Evolutionary conservation across 1,140 invertebrate species (phyloP).

Genomic region (Papilio helenus): DNA sequence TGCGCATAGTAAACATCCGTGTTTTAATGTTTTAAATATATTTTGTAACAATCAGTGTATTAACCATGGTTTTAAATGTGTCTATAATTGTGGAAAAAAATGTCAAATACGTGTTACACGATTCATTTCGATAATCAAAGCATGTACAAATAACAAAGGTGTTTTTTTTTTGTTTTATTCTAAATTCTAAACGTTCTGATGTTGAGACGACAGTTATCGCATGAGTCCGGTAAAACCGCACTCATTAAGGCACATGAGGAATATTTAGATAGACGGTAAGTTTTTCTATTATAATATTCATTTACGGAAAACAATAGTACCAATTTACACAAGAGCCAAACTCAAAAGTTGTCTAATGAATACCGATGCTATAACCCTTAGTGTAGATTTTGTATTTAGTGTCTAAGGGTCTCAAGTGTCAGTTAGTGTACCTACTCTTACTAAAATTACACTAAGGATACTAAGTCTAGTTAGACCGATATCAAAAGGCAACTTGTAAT

Average conservation of each 20-base stretch:
- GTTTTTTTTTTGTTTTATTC: conserved; percentile 40
- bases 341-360: too few species aligned
- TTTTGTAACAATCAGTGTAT: conserved; percentile 23
- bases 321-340: too few species aligned
- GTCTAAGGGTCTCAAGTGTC: too few species aligned
- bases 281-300: conserved; percentile 25
- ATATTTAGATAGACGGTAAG: conserved; percentile 72
- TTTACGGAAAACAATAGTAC: not conserved
- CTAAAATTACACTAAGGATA: too few species aligned
- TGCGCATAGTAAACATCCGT: conserved; percentile 12
- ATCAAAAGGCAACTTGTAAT: too few species aligned
- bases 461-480: too few species aligned
- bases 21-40: not conserved
- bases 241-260: conserved; percentile 62
- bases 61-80: not conserved
- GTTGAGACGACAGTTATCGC: conserved; percentile 72
- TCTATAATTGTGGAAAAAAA: not conserved
- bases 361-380: too few species aligned
- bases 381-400: too few species aligned
- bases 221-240: conserved; percentile 71
- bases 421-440: too few species aligned
- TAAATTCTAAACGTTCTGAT: conserved; percentile 43
- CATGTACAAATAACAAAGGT: conserved; percentile 38
- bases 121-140: not conserved
- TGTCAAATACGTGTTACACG: not conserved